phyloP scores from a whole-genome alignment of 92 coral and sea anemone species.

The Zoanthus sansibaricus region DNA sequence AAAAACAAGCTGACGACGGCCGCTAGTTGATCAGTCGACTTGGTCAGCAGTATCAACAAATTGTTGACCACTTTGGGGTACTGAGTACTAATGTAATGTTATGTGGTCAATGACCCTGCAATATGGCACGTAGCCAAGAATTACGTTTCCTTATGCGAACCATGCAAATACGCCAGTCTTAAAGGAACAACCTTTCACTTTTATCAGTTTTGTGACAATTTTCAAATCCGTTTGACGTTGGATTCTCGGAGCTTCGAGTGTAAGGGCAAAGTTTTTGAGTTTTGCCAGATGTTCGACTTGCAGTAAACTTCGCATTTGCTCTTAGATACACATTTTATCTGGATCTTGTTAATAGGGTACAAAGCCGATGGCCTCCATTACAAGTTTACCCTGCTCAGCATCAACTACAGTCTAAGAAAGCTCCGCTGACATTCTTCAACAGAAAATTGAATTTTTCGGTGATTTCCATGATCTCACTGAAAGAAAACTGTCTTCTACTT shows the following conservation, averaged over 20 bases:
- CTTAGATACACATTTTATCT: neutral
- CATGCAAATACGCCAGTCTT: neutral
- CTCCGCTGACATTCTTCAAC: neutral
- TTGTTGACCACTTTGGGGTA: neutral
- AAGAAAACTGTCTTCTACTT: no score
- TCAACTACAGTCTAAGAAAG: neutral
- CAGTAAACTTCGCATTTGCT: neutral
- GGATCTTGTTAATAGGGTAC: neutral
- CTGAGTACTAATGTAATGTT: neutral
- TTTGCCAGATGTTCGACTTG: neutral
- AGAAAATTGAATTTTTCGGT: no score
- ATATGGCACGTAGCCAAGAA: neutral
- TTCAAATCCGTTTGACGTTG: neutral
- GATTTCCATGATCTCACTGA: no score
- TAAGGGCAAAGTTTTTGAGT: neutral
- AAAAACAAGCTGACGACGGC: constrained; percentile 5
- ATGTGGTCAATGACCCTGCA: neutral
- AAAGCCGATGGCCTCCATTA: neutral
- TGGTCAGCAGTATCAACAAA: neutral
- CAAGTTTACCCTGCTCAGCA: neutral
- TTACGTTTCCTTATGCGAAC: neutral
- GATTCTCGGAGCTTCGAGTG: neutral
- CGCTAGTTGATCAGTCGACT: neutral
- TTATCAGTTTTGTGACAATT: neutral
- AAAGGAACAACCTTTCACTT: neutral